Evolutionary conservation across 2,113 vertebrate species (phyloP).

Genomic region (Ptilorrhoa leucosticta): DNA sequence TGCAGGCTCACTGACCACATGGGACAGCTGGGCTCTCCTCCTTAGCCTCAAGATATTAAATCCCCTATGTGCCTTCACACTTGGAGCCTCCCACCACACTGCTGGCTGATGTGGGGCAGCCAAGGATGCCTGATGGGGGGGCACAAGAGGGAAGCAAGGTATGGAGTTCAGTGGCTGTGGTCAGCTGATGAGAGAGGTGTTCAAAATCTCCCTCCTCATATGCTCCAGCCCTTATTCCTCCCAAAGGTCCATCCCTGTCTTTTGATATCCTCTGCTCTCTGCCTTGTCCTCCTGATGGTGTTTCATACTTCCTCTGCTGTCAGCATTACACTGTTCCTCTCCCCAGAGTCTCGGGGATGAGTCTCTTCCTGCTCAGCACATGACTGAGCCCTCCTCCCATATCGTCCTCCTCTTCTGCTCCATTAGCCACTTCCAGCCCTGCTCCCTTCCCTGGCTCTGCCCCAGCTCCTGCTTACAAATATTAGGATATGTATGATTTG

Average conservation of each 20-base stretch:
- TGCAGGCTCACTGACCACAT: neutral
- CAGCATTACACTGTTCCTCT: neutral
- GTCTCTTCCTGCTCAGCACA: neutral
- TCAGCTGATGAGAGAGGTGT: neutral
- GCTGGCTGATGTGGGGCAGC: neutral
- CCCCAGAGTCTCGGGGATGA: neutral
- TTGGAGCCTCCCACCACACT: neutral
- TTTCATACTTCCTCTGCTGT: neutral
- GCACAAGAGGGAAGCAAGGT: neutral
- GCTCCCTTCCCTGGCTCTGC: neutral
- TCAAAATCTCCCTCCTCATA: neutral
- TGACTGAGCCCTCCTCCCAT: neutral
- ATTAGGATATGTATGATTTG: constrained; percentile 37
- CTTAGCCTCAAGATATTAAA: neutral
- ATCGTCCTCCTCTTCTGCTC: neutral
- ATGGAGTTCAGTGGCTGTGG: neutral
- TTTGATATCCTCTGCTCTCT: neutral
- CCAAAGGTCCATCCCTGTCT: neutral
- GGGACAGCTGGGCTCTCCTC: neutral
- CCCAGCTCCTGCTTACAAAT: constrained; percentile 26
- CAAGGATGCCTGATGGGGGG: neutral
- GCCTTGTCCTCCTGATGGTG: neutral
- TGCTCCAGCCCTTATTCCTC: neutral
- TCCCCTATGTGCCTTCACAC: neutral
- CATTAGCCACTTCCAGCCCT: neutral